Percentiles rank a stretch among this genome's conserved stretches.
These are phyloP conservation scores for Neodiprion virginianus DNA, from an alignment of 1,140 invertebrate species.

Conservation along the genomic window DNA sequence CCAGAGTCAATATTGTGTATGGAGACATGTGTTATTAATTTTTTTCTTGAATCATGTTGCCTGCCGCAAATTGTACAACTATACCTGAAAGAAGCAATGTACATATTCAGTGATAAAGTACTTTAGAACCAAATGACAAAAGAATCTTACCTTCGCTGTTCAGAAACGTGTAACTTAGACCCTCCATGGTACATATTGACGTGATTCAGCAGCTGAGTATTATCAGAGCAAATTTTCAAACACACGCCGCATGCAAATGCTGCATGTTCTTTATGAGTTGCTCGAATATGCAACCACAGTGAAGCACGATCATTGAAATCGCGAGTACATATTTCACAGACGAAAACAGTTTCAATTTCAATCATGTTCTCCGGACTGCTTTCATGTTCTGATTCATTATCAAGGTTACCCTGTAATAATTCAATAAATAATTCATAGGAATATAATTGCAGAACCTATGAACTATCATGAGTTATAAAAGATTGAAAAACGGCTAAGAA, in stretches of 20 bases:
- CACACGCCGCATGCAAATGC: constrained; percentile 67
- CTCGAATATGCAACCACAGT: constrained; percentile 65
- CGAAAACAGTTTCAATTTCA: constrained; percentile 59
- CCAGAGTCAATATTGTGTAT: constrained; percentile 64
- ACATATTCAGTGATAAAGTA: constrained; percentile 13
- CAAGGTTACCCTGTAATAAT: constrained; percentile 10
- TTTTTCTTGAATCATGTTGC: constrained; percentile 66
- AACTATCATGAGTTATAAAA: no score
- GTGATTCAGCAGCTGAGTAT: constrained; percentile 61
- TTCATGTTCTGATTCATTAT: constrained; percentile 44
- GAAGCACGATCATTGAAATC: constrained; percentile 64
- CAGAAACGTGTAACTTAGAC: constrained; percentile 52
- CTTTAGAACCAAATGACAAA: background rate
- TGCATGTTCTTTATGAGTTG: constrained; percentile 64
- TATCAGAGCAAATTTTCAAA: constrained; percentile 63
- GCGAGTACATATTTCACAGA: constrained; percentile 62
- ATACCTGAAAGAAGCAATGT: constrained; percentile 39
- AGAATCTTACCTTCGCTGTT: constrained; percentile 53
- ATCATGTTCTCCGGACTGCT: constrained; percentile 48
- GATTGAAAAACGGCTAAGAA: no score
- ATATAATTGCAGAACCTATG: constrained; percentile 13
- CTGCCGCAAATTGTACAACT: constrained; percentile 67
- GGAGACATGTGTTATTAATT: constrained; percentile 65
- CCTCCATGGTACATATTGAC: constrained; percentile 60
- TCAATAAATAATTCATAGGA: constrained; percentile 27